Evolutionary conservation across 2,888 invertebrate species (phyloP), one percentile per base, ranked within the genome.

Genomic region (Urechis unicinctus): DNA sequence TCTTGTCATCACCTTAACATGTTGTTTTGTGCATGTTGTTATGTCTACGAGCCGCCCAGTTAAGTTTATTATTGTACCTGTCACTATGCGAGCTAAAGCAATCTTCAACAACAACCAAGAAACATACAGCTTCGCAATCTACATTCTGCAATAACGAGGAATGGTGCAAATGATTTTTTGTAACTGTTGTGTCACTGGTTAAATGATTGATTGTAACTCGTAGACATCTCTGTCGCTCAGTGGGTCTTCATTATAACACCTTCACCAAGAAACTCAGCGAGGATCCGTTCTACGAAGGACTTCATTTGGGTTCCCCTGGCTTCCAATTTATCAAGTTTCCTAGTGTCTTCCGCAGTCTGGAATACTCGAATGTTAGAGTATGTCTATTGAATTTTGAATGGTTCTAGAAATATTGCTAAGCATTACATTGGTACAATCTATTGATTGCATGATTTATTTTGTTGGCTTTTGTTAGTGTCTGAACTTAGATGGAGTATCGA

Each of bases 281-380:
- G 3, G 52, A 66, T 6, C 66, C 69, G 1, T 63, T 65, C 51
- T 59, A 60, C 28, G 73, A 73, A 52, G 75, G 75, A 6, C 59
- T 75, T 3, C 73, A 75, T 56, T 62, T 63, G 42, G 74, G 74
- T 1, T 70, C 74, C 0, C 72, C 72, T 13, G 74, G 74, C 0
- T 75, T 68, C 56, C 64, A 66, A 50, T 74, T 74, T 58, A 70
- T 75, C 58, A 68, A 64, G 29, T 75, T 74, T 57, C 73, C 75
- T n/a, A 72, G 69, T 58, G 69, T 71, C 26, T 75, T 68, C 64
- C 68, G 68, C 29, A 72, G 72, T 1, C 60, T 73, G 48, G 43
- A 31, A n/a, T 60, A 44, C 44, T 36, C 41, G 5, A n/a, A 6
- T 17, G 6, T 22, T 24, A 50, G 13, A 5, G 41, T 48, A 48